Evolutionary conservation across 2,888 invertebrate species (phyloP).

Genomic region (Sympetrum striolatum): DNA sequence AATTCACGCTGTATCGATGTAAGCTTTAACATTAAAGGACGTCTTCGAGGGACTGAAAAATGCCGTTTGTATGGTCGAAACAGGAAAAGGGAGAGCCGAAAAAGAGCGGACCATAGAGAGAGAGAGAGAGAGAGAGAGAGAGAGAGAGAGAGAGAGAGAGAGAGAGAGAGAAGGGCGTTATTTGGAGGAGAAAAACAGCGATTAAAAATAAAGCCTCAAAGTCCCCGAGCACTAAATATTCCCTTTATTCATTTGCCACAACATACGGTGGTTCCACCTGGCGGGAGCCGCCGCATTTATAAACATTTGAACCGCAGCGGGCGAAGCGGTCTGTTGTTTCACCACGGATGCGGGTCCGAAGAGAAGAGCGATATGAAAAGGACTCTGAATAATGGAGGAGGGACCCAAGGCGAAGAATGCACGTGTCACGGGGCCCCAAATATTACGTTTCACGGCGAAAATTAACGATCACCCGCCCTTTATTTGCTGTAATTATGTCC

Average conservation of each 20-base stretch:
- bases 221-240: background rate
- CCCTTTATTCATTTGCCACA: background rate
- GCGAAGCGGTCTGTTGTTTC: background rate
- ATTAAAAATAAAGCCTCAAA: background rate
- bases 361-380: background rate
- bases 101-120: too few relatives aligned
- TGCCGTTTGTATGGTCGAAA: too few relatives aligned
- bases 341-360: background rate
- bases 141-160: too few relatives aligned
- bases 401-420: background rate
- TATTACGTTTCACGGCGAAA: too few relatives aligned
- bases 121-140: background rate
- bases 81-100: too few relatives aligned
- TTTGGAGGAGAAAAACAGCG: background rate
- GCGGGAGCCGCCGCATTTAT: background rate
- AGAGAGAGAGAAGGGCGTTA: background rate
- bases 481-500: too few relatives aligned
- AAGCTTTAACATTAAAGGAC: too few relatives aligned
- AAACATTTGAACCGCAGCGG: background rate
- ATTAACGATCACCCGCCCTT: too few relatives aligned
- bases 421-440: background rate
- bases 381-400: background rate
- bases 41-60: too few relatives aligned
- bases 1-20: too few relatives aligned
- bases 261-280: background rate